A percentile compares a stretch with the other conserved stretches of the same genome.
phyloP scores from a whole-genome alignment of 2,888 invertebrate genomes.

The Platycheirus albimanus region DNA sequence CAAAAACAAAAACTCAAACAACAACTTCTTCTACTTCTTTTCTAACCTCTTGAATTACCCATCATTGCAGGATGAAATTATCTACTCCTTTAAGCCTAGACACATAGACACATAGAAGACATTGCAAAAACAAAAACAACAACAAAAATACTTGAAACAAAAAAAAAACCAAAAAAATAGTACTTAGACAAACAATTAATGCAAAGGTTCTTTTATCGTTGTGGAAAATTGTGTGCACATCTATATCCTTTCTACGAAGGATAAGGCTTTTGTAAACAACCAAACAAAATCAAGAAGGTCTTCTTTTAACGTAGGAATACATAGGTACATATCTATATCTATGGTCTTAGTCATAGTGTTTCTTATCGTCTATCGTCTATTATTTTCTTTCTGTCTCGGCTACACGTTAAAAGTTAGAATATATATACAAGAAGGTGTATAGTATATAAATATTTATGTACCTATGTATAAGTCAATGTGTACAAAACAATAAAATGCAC shows the following conservation, averaged over 20 bases:
- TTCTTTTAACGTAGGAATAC: no score
- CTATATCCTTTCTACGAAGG: slow-evolving; percentile 53
- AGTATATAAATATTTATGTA: background rate
- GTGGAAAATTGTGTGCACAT: slow-evolving; percentile 67
- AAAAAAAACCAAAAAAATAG: slow-evolving; percentile 19
- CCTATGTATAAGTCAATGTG: slow-evolving; percentile 50
- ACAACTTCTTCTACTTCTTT: slow-evolving; percentile 9
- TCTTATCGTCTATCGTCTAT: slow-evolving; percentile 4
- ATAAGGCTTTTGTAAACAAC: slow-evolving; percentile 70
- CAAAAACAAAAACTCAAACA: slow-evolving; percentile 27
- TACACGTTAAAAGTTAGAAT: background rate
- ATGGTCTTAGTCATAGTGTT: no score
- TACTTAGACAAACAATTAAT: slow-evolving; percentile 74
- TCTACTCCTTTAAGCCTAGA: slow-evolving; percentile 23
- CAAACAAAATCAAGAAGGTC: slow-evolving; percentile 57
- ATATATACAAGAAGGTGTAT: no score
- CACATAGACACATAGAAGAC: background rate
- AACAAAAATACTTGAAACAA: no score
- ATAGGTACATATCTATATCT: no score
- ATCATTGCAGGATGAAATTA: background rate
- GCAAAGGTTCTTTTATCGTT: slow-evolving; percentile 66
- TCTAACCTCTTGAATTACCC: slow-evolving; percentile 56
- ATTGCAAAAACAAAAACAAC: background rate
- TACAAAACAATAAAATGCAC: slow-evolving; percentile 71
- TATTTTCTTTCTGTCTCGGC: slow-evolving; percentile 17